phyloP scores from a whole-genome alignment of 2,113 vertebrate genomes.

The Gymnorhina tibicen region DNA sequence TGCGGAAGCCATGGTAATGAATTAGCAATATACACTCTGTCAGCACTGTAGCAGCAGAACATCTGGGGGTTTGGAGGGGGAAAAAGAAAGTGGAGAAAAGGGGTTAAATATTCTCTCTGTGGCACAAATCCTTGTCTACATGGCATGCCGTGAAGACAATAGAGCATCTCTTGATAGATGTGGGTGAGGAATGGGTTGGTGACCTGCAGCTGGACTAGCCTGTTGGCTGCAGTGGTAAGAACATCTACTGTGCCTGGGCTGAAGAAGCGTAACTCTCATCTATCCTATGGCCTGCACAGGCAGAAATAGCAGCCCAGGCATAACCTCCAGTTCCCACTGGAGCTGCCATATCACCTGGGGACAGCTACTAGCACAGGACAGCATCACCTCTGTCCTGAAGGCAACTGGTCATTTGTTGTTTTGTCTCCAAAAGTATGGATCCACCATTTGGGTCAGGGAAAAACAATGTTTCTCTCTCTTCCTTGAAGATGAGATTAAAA shows the following conservation, averaged over 20 bases:
- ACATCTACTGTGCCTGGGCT: not conserved
- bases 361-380: not conserved
- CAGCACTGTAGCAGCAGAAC: not conserved
- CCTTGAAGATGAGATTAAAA: not conserved
- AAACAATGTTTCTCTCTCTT: not conserved
- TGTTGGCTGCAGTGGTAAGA: not conserved
- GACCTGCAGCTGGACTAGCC: not conserved
- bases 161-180: not conserved
- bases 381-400: not conserved
- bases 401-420: not conserved
- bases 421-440: not conserved
- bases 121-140: not conserved
- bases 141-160: not conserved
- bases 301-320: not conserved
- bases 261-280: not conserved
- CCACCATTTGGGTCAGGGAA: not conserved
- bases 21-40: not conserved
- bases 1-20: not conserved
- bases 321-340: not conserved
- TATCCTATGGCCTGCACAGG: not conserved
- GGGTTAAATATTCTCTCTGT: not conserved
- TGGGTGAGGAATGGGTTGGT: not conserved
- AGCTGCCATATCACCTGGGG: fast-evolving
- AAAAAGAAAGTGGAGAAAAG: not conserved
- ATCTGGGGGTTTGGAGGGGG: not conserved